A percentile compares a stretch with the other conserved stretches of the same genome.
Evolutionary conservation across 2,888 invertebrate species (phyloP).

Genomic region (Pammene fasciana): DNA sequence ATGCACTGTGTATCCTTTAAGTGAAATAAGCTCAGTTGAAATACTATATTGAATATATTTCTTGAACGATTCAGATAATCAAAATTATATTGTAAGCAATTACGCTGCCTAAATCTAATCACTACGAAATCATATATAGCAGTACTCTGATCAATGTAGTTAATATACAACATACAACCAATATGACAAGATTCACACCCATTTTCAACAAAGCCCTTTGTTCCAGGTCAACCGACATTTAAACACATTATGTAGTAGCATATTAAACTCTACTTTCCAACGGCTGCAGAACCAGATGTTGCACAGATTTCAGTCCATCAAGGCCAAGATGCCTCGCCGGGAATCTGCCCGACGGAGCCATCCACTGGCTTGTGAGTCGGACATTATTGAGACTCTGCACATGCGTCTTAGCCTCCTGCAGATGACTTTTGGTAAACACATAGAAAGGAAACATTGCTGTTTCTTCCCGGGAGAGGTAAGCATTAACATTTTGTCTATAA

Average conservation of each 20-base stretch:
- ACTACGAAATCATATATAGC: too few species aligned
- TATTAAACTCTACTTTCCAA: conserved; percentile 93
- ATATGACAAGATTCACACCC: not conserved
- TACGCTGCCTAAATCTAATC: too few species aligned
- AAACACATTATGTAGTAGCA: conserved; percentile 90
- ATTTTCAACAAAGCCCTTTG: conserved; percentile 13
- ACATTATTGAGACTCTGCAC: conserved; percentile 96
- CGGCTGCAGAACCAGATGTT: conserved; percentile 93
- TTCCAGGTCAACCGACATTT: conserved; percentile 91
- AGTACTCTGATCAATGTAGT: too few species aligned
- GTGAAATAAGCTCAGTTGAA: too few species aligned
- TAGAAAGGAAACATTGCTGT: conserved; percentile 95
- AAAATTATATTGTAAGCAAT: too few species aligned
- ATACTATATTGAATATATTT: too few species aligned
- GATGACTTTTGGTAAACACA: conserved; percentile 97
- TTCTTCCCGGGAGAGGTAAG: conserved; percentile 97
- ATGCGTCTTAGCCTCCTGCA: conserved; percentile 95
- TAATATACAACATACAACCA: too few species aligned
- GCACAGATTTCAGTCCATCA: conserved; percentile 92
- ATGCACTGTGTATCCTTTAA: too few species aligned
- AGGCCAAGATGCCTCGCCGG: conserved; percentile 94
- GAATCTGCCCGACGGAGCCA: conserved; percentile 96
- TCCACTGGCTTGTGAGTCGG: conserved; percentile 94
- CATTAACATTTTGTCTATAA: not conserved
- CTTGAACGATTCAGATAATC: too few species aligned